Evolutionary conservation across 2,797 vertebrate species (phyloP).

Genomic region (Ambastaia sidthimunki): DNA sequence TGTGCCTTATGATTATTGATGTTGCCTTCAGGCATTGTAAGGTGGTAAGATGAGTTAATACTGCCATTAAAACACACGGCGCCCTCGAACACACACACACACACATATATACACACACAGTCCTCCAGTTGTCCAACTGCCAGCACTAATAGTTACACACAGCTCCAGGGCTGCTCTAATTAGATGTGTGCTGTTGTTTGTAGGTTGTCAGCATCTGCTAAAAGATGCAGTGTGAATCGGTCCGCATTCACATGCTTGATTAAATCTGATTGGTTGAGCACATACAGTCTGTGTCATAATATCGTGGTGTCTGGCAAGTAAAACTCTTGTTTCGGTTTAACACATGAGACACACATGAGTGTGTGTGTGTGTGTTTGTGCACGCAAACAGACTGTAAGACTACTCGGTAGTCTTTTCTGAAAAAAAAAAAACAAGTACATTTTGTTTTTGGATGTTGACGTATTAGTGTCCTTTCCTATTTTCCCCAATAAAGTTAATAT

Average conservation of each 20-base stretch:
- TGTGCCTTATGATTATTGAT: slow-evolving; percentile 38
- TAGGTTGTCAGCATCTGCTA: slow-evolving; percentile 62
- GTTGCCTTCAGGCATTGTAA: slow-evolving; percentile 27
- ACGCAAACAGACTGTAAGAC: no score
- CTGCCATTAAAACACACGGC: slow-evolving; percentile 26
- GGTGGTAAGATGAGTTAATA: slow-evolving; percentile 48
- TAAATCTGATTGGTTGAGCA: not conserved
- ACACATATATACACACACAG: slow-evolving; percentile 37
- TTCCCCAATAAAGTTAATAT: no score
- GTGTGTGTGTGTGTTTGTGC: not conserved
- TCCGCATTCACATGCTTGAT: not conserved
- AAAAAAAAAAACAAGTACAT: no score
- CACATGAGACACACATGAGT: not conserved
- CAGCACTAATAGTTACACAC: slow-evolving; percentile 59
- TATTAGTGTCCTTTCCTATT: no score
- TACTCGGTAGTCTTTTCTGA: no score
- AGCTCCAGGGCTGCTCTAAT: slow-evolving; percentile 73
- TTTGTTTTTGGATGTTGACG: no score
- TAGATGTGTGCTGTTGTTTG: slow-evolving; percentile 71
- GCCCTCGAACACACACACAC: slow-evolving; percentile 1
- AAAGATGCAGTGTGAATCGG: slow-evolving; percentile 19
- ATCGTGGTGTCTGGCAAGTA: not conserved
- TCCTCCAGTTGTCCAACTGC: slow-evolving; percentile 27
- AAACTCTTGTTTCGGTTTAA: not conserved
- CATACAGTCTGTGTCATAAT: not conserved